Base-by-base conservation (phyloP, 2,888 invertebrate genomes). In the Parochlus steinenii region DNA sequence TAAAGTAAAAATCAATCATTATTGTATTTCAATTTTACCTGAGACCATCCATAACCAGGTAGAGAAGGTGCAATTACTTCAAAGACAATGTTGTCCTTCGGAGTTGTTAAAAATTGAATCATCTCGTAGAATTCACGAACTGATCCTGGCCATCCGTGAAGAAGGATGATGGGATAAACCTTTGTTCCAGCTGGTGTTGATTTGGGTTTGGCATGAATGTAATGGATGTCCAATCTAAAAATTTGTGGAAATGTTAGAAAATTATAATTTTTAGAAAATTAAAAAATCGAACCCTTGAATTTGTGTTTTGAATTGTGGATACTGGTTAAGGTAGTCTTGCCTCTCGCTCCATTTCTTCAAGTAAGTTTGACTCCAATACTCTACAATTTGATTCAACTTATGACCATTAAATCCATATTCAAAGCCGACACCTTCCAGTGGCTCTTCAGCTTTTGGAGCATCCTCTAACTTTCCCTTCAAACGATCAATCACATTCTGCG, bases 111-210 rank as follows among this genome's bases (percentile, higher is more conserved):
- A 29, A 70, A 49, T 0, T 81, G 80, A 33, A 83, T 73, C 0
- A 81, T 56, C 37, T 74, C 73, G 47, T 78, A 77, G 55, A 86
- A 87, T 58, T 90, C 89, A n/a, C 74, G 62, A 3, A 86, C 66
- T 0, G 81, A 82, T 1, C 87, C 85, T 1, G 89, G 87, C 90
- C 90, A 90, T 24, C 90, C 90, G 51, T 92, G 89, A 11, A 81
- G 56, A 31, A 90, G 45, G 3, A 58, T 18, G 3, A 58, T 47
- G 11, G 58, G 58, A 39, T 56, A 56, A 39, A 53, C 52, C 33
- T 48, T 43, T 50, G 47, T 61, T 14, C 48, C 52, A 24, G 57
- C 55, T 11, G 54, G 48, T 6, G 51, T 47, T 4, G 51, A 50
- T 39, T 50, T 53, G 5, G 73, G 71, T 54, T 72, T 75, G 2